Conservation (phyloP, 2,888 invertebrate genomes). For the Colletes collaris region DNA sequence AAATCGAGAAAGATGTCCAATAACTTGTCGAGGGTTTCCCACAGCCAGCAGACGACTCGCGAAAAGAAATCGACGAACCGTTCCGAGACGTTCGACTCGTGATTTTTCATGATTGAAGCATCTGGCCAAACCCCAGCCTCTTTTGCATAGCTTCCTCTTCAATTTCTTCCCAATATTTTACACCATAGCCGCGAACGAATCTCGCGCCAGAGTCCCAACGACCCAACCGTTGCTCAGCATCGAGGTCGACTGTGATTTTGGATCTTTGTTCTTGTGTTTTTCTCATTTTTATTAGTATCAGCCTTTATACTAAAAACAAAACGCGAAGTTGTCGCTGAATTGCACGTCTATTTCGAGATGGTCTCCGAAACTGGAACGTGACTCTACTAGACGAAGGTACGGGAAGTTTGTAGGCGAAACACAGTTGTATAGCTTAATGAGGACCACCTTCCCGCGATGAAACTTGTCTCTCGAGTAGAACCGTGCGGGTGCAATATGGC, state of each 20-base stretch:
- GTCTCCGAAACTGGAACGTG: conserved; percentile 7
- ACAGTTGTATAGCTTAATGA: conserved; percentile 16
- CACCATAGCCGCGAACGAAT: neutral
- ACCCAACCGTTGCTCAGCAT: neutral
- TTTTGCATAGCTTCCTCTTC: conserved; percentile 19
- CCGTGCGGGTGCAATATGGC: neutral
- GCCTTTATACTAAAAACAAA: neutral
- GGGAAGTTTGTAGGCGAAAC: neutral
- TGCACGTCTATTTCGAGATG: neutral
- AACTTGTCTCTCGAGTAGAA: conserved; percentile 1
- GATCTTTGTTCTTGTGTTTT: conserved; percentile 19
- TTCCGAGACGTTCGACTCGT: conserved; percentile 63
- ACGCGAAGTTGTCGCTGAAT: neutral
- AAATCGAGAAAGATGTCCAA: conserved; percentile 75
- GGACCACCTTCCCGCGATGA: neutral
- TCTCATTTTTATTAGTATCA: conserved; percentile 6
- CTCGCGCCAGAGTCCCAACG: neutral
- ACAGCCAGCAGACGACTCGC: conserved; percentile 70
- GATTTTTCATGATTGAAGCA: conserved; percentile 53
- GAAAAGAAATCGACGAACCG: conserved; percentile 66
- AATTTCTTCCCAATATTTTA: neutral
- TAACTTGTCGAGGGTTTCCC: conserved; percentile 74
- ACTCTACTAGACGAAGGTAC: neutral
- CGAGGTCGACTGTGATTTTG: neutral
- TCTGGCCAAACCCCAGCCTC: neutral